These are phyloP conservation scores for Apis dorsata DNA, from an alignment of 1,140 invertebrate species.

Conservation along the genomic window DNA sequence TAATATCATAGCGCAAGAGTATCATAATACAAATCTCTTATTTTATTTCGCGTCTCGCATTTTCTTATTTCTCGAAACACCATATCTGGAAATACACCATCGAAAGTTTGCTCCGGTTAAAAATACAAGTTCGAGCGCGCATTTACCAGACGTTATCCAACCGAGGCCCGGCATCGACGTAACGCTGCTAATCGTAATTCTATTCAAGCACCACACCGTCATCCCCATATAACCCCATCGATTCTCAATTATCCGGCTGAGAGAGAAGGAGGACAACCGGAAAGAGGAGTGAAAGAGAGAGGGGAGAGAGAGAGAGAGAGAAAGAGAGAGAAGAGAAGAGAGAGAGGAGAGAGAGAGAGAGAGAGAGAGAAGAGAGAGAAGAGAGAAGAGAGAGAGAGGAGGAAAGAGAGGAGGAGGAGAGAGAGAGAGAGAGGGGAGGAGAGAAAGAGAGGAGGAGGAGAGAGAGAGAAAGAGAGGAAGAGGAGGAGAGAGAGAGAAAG, in stretches of 20 bases:
- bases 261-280: neutral
- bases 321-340: neutral
- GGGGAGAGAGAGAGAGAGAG: neutral
- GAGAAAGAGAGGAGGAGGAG: too few species aligned
- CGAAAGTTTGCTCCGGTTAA: neutral
- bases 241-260: conserved; percentile 70
- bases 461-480: neutral
- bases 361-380: too few species aligned
- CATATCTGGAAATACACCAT: neutral
- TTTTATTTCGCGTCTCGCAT: neutral
- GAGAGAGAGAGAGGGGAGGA: neutral
- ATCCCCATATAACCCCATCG: conserved; percentile 65
- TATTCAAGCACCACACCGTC: conserved; percentile 62
- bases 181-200: conserved; percentile 70
- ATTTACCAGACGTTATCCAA: conserved; percentile 42
- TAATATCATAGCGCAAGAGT: too few species aligned
- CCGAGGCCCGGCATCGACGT: conserved; percentile 37
- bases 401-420: neutral
- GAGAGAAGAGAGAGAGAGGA: neutral
- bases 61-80: neutral
- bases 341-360: neutral
- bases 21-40: too few species aligned
- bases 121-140: conserved; percentile 19
- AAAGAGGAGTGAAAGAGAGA: neutral
- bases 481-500: neutral